phyloP scores from a whole-genome alignment of 2,113 vertebrate species.

The Isurus oxyrinchus region DNA sequence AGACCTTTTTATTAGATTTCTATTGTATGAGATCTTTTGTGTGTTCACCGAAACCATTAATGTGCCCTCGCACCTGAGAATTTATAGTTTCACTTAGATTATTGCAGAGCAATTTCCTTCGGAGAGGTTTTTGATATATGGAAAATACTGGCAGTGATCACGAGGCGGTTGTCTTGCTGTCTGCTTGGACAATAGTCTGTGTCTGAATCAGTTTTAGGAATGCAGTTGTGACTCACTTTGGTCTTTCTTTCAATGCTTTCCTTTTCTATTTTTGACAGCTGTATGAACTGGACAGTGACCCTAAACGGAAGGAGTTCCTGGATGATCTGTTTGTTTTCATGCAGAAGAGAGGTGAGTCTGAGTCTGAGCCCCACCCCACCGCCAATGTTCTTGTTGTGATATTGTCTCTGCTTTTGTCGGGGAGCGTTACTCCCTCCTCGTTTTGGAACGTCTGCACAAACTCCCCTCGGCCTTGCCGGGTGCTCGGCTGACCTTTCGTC shows the following conservation, averaged over 20 bases:
- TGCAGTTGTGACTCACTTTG: not conserved
- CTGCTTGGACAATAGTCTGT: not conserved
- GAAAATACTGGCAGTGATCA: not conserved
- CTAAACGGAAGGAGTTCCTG: constrained; percentile 87
- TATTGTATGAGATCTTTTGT: not conserved
- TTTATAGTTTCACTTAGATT: not conserved
- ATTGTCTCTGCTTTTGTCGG: not conserved
- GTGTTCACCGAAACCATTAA: not conserved
- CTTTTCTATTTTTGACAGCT: constrained; percentile 59
- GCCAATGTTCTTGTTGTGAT: not conserved
- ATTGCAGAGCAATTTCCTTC: not conserved
- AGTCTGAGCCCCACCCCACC: not conserved
- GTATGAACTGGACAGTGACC: constrained; percentile 86
- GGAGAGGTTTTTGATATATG: not conserved
- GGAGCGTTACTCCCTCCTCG: not conserved
- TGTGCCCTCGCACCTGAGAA: not conserved
- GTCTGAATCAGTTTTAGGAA: not conserved
- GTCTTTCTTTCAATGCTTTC: not conserved
- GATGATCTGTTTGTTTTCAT: constrained; percentile 93
- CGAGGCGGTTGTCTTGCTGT: not conserved
- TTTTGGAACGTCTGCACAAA: not conserved
- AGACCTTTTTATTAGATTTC: not conserved
- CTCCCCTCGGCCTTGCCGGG: not conserved
- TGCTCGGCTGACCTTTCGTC: not conserved
- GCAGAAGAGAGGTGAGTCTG: constrained; percentile 84